These are phyloP conservation scores for Trachythela sp. DNA, from an alignment of 64 coral and sea anemone species.

Conservation along the genomic window DNA sequence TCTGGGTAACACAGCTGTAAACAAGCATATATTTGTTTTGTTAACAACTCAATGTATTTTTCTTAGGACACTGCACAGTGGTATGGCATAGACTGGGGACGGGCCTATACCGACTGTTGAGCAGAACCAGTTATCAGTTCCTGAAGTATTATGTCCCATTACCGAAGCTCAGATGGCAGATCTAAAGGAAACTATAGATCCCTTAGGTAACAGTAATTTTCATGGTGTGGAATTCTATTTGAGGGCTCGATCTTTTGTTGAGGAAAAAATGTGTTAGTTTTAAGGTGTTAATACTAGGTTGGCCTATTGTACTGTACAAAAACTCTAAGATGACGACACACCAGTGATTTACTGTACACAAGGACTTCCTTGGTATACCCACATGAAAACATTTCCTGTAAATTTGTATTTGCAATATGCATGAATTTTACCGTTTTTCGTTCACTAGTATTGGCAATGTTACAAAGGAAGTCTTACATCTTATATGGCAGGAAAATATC, in stretches of 20 bases:
- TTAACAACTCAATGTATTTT: background rate
- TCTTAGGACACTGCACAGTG: background rate
- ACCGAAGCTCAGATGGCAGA: background rate
- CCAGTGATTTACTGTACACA: too few relatives aligned
- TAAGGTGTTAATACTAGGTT: background rate
- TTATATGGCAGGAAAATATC: too few relatives aligned
- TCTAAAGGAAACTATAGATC: slow-evolving; percentile 22
- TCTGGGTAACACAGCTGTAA: too few relatives aligned
- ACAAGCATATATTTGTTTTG: background rate
- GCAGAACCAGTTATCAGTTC: background rate
- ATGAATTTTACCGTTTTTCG: too few relatives aligned
- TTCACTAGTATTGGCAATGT: too few relatives aligned
- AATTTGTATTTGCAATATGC: too few relatives aligned
- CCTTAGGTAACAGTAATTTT: slow-evolving; percentile 29
- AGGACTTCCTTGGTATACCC: too few relatives aligned
- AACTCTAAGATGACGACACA: background rate
- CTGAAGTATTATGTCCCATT: slow-evolving; percentile 2
- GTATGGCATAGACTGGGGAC: slow-evolving; percentile 50
- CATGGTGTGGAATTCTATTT: slow-evolving; percentile 40
- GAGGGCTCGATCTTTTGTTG: slow-evolving; percentile 31
- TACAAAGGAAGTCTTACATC: too few relatives aligned
- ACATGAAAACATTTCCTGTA: too few relatives aligned
- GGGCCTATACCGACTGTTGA: slow-evolving; percentile 26
- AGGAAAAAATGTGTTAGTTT: background rate
- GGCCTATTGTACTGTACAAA: background rate